Conservation (phyloP, 2,888 invertebrate genomes). For the Tetranychus piercei region DNA sequence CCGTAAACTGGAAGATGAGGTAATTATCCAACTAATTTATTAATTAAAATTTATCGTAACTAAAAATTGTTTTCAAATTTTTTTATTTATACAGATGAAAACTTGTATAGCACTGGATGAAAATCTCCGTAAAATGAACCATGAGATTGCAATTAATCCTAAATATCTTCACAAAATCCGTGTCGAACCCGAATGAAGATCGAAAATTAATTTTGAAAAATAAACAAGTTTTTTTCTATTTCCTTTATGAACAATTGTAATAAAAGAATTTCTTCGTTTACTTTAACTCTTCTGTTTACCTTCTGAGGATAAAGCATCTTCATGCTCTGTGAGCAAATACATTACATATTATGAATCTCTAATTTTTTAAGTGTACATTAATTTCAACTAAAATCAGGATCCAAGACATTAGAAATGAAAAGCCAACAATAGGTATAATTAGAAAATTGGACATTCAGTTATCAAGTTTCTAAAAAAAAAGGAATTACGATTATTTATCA, state of each 20-base stretch:
- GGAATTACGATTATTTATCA: no score
- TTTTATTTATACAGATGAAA: conserved; percentile 42
- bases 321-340: no score
- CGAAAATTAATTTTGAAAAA: background rate
- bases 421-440: no score
- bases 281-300: no score
- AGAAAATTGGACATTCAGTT: no score
- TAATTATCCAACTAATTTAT: background rate
- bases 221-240: background rate
- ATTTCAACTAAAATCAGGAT: no score
- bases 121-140: conserved; percentile 70
- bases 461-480: no score
- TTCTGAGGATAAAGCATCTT: no score
- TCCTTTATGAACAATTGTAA: background rate
- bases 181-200: conserved; percentile 35
- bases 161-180: conserved; percentile 46
- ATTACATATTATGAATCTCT: no score
- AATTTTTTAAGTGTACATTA: no score
- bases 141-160: conserved; percentile 78
- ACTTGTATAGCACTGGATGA: conserved; percentile 70
- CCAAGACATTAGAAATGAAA: no score
- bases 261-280: background rate
- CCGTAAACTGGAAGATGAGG: conserved; percentile 55
- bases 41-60: background rate
- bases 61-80: background rate